phyloP scores from a whole-genome alignment of 2,113 vertebrate genomes.

The Neotragus pygmaeus region DNA sequence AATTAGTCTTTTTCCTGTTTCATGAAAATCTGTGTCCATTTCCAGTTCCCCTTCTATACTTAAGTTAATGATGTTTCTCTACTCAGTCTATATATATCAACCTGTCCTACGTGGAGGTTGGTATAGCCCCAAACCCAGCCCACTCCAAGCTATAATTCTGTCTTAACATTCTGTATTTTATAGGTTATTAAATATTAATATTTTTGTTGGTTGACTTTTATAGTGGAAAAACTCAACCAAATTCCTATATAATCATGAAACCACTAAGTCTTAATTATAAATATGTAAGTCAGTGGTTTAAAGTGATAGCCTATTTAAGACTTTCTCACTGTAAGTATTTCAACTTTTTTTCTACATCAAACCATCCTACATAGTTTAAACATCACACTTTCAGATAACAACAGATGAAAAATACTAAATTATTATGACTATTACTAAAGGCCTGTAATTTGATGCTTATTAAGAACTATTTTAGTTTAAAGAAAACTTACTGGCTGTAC shows the following conservation, averaged over 20 bases:
- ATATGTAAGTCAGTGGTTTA: neutral
- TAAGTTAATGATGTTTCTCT: neutral
- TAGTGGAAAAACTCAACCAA: neutral
- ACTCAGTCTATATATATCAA: neutral
- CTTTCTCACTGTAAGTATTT: neutral
- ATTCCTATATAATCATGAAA: neutral
- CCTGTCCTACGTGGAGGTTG: neutral
- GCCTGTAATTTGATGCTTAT: neutral
- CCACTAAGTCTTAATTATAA: neutral
- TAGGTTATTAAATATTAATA: neutral
- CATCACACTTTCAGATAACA: neutral
- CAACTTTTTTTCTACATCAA: neutral
- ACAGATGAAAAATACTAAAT: conserved; percentile 1
- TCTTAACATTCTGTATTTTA: neutral
- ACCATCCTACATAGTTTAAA: neutral
- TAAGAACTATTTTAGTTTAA: neutral
- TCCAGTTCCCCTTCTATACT: neutral
- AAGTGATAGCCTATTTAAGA: neutral
- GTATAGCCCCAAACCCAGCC: neutral
- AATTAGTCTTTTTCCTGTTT: neutral
- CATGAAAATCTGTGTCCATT: neutral
- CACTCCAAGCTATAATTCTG: neutral
- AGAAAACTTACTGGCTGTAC: neutral
- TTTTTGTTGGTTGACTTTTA: neutral
- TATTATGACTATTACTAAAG: neutral